These are phyloP conservation scores for Microhierax caerulescens DNA, from an alignment of 2,797 vertebrate species.

Conservation along the genomic window DNA sequence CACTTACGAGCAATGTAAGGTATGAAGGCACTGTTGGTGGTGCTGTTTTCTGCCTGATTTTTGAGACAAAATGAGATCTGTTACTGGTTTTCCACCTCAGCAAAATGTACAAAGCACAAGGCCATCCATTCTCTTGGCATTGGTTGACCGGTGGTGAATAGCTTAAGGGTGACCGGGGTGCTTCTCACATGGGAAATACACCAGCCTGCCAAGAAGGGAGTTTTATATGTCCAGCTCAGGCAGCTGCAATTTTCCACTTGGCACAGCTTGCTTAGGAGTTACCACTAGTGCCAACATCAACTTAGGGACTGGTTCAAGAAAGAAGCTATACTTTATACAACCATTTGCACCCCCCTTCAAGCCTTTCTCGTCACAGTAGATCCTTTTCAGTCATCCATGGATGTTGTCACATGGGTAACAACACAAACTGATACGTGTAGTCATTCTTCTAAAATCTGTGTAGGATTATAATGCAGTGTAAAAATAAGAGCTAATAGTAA, in stretches of 20 bases:
- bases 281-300: background rate
- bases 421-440: background rate
- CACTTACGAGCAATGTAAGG: fast-evolving
- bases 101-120: background rate
- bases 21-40: fast-evolving
- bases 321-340: background rate
- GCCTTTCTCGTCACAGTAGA: background rate
- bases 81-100: background rate
- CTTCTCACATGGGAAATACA: background rate
- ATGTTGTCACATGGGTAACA: background rate
- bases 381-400: background rate
- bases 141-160: background rate
- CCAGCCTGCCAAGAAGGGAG: background rate
- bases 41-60: background rate
- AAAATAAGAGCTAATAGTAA: background rate
- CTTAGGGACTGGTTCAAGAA: background rate
- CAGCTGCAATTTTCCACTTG: background rate
- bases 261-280: background rate
- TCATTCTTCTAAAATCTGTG: background rate
- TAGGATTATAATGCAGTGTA: background rate
- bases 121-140: background rate
- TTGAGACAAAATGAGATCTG: background rate
- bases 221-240: background rate
- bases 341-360: background rate
- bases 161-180: background rate